Evolutionary conservation across 1,140 invertebrate genomes (phyloP), one percentile per base, ranked within the genome.

Genomic region (Propsilocerus akamusi): DNA sequence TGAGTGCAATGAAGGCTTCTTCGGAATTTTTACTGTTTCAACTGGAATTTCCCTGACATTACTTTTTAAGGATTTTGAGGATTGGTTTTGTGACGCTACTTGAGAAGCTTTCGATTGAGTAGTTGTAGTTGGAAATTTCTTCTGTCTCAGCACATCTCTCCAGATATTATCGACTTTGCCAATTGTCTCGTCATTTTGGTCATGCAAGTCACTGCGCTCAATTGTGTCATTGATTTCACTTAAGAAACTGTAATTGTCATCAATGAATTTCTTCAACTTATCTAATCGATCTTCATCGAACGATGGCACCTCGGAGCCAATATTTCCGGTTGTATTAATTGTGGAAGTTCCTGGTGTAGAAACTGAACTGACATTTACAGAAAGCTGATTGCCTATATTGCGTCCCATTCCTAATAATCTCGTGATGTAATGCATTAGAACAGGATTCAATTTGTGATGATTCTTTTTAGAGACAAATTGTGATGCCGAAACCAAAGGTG

Each of bases 181-280:
- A 6, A 30, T 12, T 3, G 17, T 10, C 4, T 41, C 8, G 10
- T 41, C 34, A 17, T 41, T 41, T 20, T 20, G 12, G 14, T 41
- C 8, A 7, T 41, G 14, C 12, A 41, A 8, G 17, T 41, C n/a
- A 1, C 8, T 17, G 5, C 34, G 34, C 10, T 41, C 34, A 6
- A 41, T 7, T 17, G 63, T 56, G 4, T 58, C 54, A 30, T 65
- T 59, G 1, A 65, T 37, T 23, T 65, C 63, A 47, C 55, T 50
- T 3, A 64, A 50, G 5, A 65, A 64, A 47, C 55, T 61, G 3
- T 56, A 57, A 57, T 63, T 64, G 0, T 64, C 61, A 7, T 55
- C 30, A 4, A 65, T 59, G 14, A 64, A 60, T 5, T 53, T 52
- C 14, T 65, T 53, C 2, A 62, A 56, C 4, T 51, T 53, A 11